Percentiles rank a stretch among this genome's conserved stretches.
Conservation (phyloP, 2,888 invertebrate genomes). For the Cheilosia scutellata region DNA sequence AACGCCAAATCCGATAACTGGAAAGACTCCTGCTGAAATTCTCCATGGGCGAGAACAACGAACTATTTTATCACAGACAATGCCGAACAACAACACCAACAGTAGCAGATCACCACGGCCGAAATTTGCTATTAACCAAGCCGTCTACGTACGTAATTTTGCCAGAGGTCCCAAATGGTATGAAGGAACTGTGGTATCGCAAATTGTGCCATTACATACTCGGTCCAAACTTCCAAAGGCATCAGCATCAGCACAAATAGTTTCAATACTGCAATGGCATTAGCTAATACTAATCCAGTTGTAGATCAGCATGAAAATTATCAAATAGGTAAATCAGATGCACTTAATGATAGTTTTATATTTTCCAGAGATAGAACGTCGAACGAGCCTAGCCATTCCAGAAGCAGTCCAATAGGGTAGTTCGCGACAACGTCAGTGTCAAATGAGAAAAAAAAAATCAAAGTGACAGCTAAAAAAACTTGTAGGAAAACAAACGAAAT, state of each 20-base stretch:
- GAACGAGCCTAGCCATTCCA: neutral
- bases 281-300: neutral
- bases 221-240: conserved; percentile 20
- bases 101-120: neutral
- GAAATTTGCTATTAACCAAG: conserved; percentile 3
- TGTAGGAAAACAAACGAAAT: too few relatives aligned
- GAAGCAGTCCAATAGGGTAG: neutral
- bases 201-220: conserved; percentile 17
- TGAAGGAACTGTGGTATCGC: conserved; percentile 11
- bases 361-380: neutral
- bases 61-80: conserved; percentile 31
- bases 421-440: too few relatives aligned
- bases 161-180: conserved; percentile 26
- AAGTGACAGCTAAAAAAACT: too few relatives aligned
- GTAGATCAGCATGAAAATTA: neutral
- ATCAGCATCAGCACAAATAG: neutral
- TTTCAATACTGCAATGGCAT: neutral
- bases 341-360: neutral
- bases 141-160: conserved; percentile 12
- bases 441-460: too few relatives aligned
- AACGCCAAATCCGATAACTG: conserved; percentile 41
- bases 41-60: conserved; percentile 66
- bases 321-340: neutral
- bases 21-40: conserved; percentile 50
- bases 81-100: conserved; percentile 15